These are phyloP conservation scores for Simalia tracyae DNA, from an alignment of 2,797 vertebrate species.

Conservation along the genomic window DNA sequence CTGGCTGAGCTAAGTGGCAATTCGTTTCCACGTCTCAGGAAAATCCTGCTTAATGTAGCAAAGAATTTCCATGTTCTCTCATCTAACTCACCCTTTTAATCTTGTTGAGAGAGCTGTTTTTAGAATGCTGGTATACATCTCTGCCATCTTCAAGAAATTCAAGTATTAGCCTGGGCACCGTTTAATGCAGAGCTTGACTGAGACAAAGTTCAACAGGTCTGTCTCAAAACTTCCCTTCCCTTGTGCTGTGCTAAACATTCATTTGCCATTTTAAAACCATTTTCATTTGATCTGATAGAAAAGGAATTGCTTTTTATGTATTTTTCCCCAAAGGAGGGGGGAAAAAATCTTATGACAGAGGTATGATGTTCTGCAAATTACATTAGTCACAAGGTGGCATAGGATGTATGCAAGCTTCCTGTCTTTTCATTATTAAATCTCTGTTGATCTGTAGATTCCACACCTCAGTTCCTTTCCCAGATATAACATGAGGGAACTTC, in stretches of 20 bases:
- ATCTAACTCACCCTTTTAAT: neutral
- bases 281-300: neutral
- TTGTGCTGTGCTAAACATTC: neutral
- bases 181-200: neutral
- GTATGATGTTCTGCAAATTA: neutral
- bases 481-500: neutral
- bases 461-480: neutral
- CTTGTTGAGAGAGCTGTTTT: neutral
- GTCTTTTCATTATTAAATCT: neutral
- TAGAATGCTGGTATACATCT: accelerated
- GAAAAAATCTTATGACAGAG: neutral
- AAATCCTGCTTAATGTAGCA: neutral
- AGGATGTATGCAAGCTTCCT: neutral
- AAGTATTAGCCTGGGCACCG: neutral
- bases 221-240: neutral
- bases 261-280: neutral
- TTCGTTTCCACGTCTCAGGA: conserved; percentile 21
- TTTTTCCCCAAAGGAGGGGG: neutral
- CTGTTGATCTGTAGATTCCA: neutral
- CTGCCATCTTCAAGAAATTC: conserved; percentile 1
- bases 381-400: neutral
- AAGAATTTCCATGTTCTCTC: neutral
- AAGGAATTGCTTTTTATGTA: neutral
- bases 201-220: neutral
- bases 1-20: conserved; percentile 12